Conservation (phyloP, 2,888 invertebrate species). For the Adineta ricciae region DNA sequence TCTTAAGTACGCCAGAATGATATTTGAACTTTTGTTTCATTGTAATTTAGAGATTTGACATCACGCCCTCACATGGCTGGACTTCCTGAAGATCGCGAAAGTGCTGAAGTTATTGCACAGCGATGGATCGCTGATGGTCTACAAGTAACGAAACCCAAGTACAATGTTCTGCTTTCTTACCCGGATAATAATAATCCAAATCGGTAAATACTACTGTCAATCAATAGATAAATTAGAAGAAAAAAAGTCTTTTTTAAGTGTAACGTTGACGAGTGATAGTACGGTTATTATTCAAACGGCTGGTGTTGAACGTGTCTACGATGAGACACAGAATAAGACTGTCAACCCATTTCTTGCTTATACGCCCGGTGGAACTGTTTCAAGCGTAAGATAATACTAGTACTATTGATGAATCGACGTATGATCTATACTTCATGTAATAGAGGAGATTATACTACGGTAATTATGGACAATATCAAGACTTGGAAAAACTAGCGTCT, state of each 20-base stretch:
- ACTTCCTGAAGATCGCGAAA: neutral
- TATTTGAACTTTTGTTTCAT: neutral
- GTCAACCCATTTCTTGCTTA: constrained; percentile 32
- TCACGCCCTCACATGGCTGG: constrained; percentile 20
- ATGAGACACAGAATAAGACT: neutral
- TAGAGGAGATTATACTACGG: constrained; percentile 27
- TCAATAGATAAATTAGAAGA: too few relatives aligned
- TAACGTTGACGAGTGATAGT: neutral
- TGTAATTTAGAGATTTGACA: neutral
- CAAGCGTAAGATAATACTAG: constrained; percentile 14
- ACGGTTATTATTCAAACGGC: neutral
- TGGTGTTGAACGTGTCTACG: neutral
- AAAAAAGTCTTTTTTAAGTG: neutral
- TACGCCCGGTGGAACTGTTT: constrained; percentile 22
- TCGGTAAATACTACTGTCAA: neutral
- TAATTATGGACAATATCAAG: constrained; percentile 30
- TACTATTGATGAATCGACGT: neutral
- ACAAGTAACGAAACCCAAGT: neutral
- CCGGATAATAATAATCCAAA: neutral
- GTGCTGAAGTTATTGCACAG: neutral
- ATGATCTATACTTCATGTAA: neutral
- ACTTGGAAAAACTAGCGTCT: constrained; percentile 32
- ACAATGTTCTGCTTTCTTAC: constrained; percentile 11
- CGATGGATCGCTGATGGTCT: neutral
- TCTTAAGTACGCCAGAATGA: neutral